Evolutionary conservation across 2,888 invertebrate genomes (phyloP), one percentile per base, ranked within the genome.

Genomic region (Thalpophila matura): DNA sequence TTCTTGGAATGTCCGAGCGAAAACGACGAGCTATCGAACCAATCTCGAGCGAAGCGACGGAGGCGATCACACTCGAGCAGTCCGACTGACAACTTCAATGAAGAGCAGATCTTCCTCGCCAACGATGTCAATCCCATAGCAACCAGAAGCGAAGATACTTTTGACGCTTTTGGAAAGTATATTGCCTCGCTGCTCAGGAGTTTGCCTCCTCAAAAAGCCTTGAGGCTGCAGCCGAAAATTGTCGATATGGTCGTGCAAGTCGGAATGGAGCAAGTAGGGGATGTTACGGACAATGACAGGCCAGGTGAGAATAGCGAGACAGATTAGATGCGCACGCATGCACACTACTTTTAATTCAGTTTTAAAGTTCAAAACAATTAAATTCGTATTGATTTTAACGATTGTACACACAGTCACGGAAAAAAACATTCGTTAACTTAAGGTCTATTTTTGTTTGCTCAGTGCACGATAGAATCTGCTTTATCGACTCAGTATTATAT

Each of bases 111-210:
- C 20, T 67, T 47, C 12, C 27, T 50, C 6, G 24, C 47, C 1
- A 49, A 18, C 26, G 45, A 49, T 9, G 31, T 14, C 14, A 6
- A 38, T 6, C 47, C 45, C 0, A 22, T 1, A 1, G 16, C 3
- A 0, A 0, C 35, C 0, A 42, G 68, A 12, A 57, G 63, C 4
- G 83, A 83, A 2, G 88, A 87, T 31, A 74, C 74, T 5, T 85
- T 74, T 20, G 89, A 86, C n/a, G 78, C 59, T 1, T 90, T 90
- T 31, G 90, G 88, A 6, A 86, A 76, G 42, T 88, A 90, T 5
- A 78, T 90, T 3, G 85, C 89, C 0, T 81, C 86, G 1, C 55
- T 90, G 51, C 37, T 90, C 31, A 77, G 85, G 43, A 71, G 40
- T 3, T 59, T 90, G 66, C 86, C 90, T 0, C 58, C 61, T 0